phyloP scores from a whole-genome alignment of 2,113 vertebrate genomes.

The Pungitius pungitius region DNA sequence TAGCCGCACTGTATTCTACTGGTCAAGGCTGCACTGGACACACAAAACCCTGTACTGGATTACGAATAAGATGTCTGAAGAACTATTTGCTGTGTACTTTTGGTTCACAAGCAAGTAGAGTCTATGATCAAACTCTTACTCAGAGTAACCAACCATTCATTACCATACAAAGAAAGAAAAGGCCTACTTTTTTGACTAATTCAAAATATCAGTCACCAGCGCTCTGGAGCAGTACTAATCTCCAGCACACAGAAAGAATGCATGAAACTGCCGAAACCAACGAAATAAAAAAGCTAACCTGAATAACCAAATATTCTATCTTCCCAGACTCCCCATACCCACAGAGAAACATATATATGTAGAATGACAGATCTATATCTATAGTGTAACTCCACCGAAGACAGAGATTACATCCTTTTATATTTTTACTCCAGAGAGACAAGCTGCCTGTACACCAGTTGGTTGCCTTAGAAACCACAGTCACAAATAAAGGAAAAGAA shows the following conservation, averaged over 20 bases:
- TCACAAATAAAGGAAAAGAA: constrained; percentile 69
- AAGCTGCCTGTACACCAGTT: constrained; percentile 81
- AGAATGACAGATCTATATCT: constrained; percentile 73
- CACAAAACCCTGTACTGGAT: constrained; percentile 29
- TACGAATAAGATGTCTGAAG: constrained; percentile 49
- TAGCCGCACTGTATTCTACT: constrained; percentile 27
- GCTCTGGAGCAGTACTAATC: constrained; percentile 36
- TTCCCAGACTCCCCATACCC: constrained; percentile 49
- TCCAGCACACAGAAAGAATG: constrained; percentile 70
- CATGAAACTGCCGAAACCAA: constrained; percentile 71
- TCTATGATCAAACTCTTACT: constrained; percentile 1
- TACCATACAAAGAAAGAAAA: constrained; percentile 13
- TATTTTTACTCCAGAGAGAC: constrained; percentile 80
- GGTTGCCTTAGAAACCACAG: constrained; percentile 84
- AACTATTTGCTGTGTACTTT: constrained; percentile 12
- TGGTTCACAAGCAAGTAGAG: constrained; percentile 35
- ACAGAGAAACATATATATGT: constrained; percentile 75
- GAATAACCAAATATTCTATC: constrained; percentile 80
- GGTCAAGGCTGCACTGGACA: constrained; percentile 11
- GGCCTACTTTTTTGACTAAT: constrained; percentile 42
- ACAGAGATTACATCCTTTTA: constrained; percentile 80
- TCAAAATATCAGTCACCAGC: constrained; percentile 60
- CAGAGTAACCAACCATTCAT: not conserved
- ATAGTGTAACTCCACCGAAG: constrained; percentile 69
- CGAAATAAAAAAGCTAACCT: constrained; percentile 66